These are phyloP conservation scores for Acropora yongei DNA, from an alignment of 64 coral and sea anemone genomes.

Conservation along the genomic window DNA sequence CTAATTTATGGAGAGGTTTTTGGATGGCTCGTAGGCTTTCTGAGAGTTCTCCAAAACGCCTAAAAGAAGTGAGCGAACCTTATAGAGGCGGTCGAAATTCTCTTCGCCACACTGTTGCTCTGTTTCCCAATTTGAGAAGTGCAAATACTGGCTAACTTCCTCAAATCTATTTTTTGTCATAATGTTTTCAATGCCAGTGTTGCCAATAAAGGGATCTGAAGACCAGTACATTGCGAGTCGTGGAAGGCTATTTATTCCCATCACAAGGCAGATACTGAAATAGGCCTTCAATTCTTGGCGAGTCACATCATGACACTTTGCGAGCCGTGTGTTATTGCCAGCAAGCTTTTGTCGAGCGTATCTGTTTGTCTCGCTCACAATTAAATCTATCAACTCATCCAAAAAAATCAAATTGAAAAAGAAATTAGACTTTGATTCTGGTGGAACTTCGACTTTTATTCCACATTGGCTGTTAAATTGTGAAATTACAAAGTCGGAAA, in stretches of 20 bases:
- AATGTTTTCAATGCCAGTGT: constrained; percentile 50
- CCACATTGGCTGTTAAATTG: not conserved
- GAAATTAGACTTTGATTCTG: not conserved
- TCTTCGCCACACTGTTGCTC: constrained; percentile 24
- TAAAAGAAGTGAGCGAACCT: constrained; percentile 27
- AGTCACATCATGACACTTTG: too few species aligned
- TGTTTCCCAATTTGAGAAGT: constrained; percentile 37
- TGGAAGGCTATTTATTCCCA: constrained; percentile 65
- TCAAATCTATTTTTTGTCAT: constrained; percentile 77
- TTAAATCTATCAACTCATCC: too few species aligned
- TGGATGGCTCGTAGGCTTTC: constrained; percentile 14
- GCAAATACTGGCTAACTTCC: constrained; percentile 57
- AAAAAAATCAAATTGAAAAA: not conserved
- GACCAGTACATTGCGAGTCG: constrained; percentile 59
- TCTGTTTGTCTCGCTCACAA: too few species aligned
- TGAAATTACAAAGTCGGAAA: not conserved
- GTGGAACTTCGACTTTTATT: not conserved
- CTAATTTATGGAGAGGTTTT: constrained; percentile 7
- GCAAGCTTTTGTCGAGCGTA: too few species aligned
- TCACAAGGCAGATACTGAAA: constrained; percentile 59
- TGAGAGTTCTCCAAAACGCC: constrained; percentile 46
- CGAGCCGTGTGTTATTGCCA: too few species aligned
- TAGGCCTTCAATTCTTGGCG: not conserved
- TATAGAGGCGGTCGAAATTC: constrained; percentile 60
- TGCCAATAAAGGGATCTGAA: constrained; percentile 18